phyloP scores from a whole-genome alignment of 2,797 vertebrate species.

The Poeciliopsis infans region DNA sequence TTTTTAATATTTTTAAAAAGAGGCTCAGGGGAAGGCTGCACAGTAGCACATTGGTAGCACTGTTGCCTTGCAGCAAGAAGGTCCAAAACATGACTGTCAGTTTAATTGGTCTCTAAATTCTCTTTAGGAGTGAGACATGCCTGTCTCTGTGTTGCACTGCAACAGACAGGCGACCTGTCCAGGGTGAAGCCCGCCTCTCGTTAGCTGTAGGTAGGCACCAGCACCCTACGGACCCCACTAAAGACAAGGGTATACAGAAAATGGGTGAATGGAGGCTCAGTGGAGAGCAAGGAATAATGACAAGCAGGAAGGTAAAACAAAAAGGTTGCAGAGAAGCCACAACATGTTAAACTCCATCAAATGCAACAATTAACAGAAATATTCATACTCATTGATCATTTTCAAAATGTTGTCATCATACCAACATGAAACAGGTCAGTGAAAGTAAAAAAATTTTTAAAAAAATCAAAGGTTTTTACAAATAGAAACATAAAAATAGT shows the following conservation, averaged over 20 bases:
- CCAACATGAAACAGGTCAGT: background rate
- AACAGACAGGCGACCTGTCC: no score
- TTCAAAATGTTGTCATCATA: background rate
- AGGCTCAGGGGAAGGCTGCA: slow-evolving; percentile 21
- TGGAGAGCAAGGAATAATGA: slow-evolving; percentile 30
- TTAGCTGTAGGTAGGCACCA: no score
- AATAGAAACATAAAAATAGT: background rate
- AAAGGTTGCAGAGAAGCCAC: slow-evolving; percentile 12
- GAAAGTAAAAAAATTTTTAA: background rate
- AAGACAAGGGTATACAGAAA: no score
- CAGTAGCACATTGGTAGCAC: no score
- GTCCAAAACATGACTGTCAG: no score
- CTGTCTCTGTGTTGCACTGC: no score
- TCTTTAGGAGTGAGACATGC: no score
- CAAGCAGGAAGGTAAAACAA: slow-evolving; percentile 9
- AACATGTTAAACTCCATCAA: slow-evolving; percentile 20
- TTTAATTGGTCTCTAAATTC: no score
- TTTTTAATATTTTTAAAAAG: slow-evolving; percentile 41
- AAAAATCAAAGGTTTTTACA: background rate
- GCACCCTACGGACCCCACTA: no score
- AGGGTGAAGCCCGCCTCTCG: no score
- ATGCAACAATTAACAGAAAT: background rate
- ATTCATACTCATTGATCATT: background rate
- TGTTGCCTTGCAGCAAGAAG: no score
- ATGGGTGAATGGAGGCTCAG: slow-evolving; percentile 13